Evolutionary conservation across 2,888 invertebrate genomes (phyloP), one percentile per base, ranked within the genome.

Genomic region (Lysandra coridon): DNA sequence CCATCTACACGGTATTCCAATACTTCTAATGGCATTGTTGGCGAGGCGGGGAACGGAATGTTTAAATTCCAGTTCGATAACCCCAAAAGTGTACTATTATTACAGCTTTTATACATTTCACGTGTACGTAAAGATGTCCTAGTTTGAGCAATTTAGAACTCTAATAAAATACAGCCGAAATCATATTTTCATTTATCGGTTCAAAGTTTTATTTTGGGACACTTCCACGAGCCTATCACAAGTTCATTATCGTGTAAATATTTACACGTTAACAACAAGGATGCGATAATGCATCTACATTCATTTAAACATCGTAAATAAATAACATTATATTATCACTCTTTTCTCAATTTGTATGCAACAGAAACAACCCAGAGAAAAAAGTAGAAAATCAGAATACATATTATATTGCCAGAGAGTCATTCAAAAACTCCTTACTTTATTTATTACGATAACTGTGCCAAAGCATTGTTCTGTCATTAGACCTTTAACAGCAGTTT

Each of bases 241-340:
- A 79, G 79, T 60, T 79, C 75, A 79, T 30, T 79, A 64, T 75
- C 79, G 75, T 33, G 75, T 75, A 75, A 79, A 79, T 79, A 79
- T 75, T 79, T 75, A 79, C 44, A 64, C 49, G 79, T 14, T 60
- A 23, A 57, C 17, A 4, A 60, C 17, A 30, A 57, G 57, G 3
- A 60, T 78, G 53, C 23, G 57, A 33, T 40, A 78, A 78, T 40
- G 60, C 78, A 60, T 78, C 14, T 37, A 57, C 17, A 37, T 7
- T n/a, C n/a, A 37, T 7, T n/a, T 12, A 6, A n/a, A 69, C 17
- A 69, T 30, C 49, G 30, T 49, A 69, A 76, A 76, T 69, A 73
- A 49, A 37, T 17, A 30, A 49, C 49, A 49, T 49, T 2, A 10
- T 44, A 49, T 49, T 44, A 49, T 49, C 2, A 49, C 49, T 12